phyloP scores from a whole-genome alignment of 1,140 invertebrate species.

The Drosophila trapezifrons region DNA sequence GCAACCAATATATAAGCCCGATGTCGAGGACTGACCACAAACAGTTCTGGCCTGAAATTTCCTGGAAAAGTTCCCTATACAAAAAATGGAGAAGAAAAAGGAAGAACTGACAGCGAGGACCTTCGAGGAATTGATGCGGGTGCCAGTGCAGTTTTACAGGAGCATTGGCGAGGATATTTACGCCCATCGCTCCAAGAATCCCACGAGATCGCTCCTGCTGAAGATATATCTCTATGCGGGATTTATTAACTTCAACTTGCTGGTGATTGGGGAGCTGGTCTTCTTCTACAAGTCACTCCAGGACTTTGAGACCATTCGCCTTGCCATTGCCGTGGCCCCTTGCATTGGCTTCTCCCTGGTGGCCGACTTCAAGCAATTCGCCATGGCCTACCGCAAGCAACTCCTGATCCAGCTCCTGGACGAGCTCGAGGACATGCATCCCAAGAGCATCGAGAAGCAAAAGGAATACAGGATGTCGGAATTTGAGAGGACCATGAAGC shows the following conservation, averaged over 20 bases:
- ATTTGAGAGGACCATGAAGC: conserved; percentile 66
- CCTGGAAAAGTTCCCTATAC: not conserved
- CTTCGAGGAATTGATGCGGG: conserved; percentile 67
- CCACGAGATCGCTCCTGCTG: conserved; percentile 32
- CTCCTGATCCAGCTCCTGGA: conserved; percentile 54
- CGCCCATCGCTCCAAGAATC: conserved; percentile 63
- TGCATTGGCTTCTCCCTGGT: conserved; percentile 80
- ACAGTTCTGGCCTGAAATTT: conserved; percentile 31
- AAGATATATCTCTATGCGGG: conserved; percentile 67
- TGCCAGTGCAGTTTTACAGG: conserved; percentile 67
- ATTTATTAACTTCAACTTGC: conserved; percentile 73
- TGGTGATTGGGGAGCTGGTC: conserved; percentile 66
- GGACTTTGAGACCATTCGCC: conserved; percentile 60
- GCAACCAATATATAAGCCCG: conserved; percentile 49
- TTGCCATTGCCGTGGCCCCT: conserved; percentile 76
- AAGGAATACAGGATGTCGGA: conserved; percentile 46
- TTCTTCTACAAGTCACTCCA: conserved; percentile 69
- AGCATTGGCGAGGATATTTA: conserved; percentile 78
- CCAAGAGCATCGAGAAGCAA: conserved; percentile 49
- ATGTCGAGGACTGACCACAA: not conserved
- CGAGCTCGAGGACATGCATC: conserved; percentile 73
- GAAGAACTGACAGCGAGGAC: conserved; percentile 20
- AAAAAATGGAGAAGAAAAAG: conserved; percentile 24
- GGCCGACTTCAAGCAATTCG: conserved; percentile 70
- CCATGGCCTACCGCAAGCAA: conserved; percentile 45